These are phyloP conservation scores for Rattus rattus DNA, from an alignment of 2,113 vertebrate genomes.

Conservation along the genomic window DNA sequence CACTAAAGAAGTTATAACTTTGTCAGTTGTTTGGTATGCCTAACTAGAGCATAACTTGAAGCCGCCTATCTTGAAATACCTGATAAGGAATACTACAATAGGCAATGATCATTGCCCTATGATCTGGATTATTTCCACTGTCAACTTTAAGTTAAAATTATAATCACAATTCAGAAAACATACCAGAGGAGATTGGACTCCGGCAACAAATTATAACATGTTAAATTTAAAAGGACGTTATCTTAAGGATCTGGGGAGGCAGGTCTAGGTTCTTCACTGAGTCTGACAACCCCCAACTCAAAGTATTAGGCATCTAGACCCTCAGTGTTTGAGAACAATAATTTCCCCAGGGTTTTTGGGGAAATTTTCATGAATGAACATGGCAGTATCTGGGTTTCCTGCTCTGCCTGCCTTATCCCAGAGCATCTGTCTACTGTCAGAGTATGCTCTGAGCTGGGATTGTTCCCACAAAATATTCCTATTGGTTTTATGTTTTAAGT, in stretches of 20 bases:
- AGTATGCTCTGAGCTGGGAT: not conserved
- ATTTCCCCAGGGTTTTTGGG: not conserved
- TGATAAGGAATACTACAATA: not conserved
- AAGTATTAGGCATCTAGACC: not conserved
- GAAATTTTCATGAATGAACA: not conserved
- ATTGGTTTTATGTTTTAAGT: not conserved
- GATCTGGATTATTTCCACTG: not conserved
- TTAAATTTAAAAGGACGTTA: not conserved
- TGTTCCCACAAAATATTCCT: not conserved
- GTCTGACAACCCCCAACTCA: not conserved
- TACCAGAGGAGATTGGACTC: not conserved
- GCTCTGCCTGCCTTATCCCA: not conserved
- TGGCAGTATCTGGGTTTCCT: not conserved
- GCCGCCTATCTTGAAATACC: accelerated
- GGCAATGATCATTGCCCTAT: not conserved
- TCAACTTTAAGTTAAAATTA: not conserved
- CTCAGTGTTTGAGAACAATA: not conserved
- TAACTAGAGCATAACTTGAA: not conserved
- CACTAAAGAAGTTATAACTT: not conserved
- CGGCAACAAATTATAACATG: not conserved
- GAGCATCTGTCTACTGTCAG: not conserved
- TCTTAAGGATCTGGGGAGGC: not conserved
- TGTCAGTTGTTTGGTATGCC: not conserved
- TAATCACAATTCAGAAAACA: not conserved
- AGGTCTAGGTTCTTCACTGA: not conserved